Evolutionary conservation across 2,797 vertebrate genomes (phyloP).

Genomic region (Poeciliopsis gracilis): DNA sequence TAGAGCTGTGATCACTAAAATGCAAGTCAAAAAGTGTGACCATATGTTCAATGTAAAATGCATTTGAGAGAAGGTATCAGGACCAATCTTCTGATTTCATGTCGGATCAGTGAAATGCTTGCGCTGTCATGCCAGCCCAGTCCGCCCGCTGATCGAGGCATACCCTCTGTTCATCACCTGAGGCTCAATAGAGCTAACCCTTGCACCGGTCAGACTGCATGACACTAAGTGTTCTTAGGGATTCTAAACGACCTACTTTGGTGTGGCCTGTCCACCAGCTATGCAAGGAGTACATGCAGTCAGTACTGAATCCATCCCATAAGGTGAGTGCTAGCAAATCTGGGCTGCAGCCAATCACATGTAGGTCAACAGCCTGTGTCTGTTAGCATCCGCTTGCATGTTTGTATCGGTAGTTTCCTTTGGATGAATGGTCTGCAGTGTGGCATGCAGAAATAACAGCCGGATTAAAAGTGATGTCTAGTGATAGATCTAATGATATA

Average conservation of each 20-base stretch:
- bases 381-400: slow-evolving; percentile 52
- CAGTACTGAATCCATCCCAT: slow-evolving; percentile 66
- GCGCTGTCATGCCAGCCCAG: slow-evolving; percentile 44
- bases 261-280: slow-evolving; percentile 50
- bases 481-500: slow-evolving; percentile 63
- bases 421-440: slow-evolving; percentile 59
- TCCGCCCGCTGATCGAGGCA: slow-evolving; percentile 25
- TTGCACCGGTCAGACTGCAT: slow-evolving; percentile 41
- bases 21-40: slow-evolving; percentile 21
- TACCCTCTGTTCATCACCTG: slow-evolving; percentile 35
- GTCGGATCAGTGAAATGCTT: slow-evolving; percentile 62
- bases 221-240: slow-evolving; percentile 58
- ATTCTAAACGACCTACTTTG: slow-evolving; percentile 71
- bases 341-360: slow-evolving; percentile 79
- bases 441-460: slow-evolving; percentile 51
- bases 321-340: slow-evolving; percentile 68
- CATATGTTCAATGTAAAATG: slow-evolving; percentile 32
- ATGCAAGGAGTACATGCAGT: slow-evolving; percentile 64
- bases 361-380: slow-evolving; percentile 78
- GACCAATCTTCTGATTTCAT: slow-evolving; percentile 46
- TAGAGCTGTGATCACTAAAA: slow-evolving; percentile 1
- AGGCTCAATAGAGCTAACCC: slow-evolving; percentile 33
- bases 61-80: slow-evolving; percentile 51
- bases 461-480: slow-evolving; percentile 48
- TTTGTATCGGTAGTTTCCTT: slow-evolving; percentile 56